phyloP scores from a whole-genome alignment of 2,113 vertebrate genomes.

The Syrmaticus mikado region DNA sequence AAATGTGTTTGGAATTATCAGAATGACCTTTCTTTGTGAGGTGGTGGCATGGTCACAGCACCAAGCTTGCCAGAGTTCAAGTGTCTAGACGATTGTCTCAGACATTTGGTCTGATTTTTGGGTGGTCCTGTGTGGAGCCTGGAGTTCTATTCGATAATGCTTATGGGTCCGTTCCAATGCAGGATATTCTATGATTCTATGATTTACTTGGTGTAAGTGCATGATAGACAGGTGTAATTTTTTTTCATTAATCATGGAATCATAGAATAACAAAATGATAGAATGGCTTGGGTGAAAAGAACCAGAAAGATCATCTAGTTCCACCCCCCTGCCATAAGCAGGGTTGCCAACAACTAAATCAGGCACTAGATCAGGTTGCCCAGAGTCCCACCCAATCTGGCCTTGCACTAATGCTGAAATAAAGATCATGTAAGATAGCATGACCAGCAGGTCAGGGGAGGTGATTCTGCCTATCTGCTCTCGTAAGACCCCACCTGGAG shows the following conservation, averaged over 20 bases:
- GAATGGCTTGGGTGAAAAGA: not conserved
- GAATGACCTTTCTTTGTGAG: not conserved
- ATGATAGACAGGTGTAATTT: not conserved
- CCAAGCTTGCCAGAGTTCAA: too few species aligned
- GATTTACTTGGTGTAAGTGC: not conserved
- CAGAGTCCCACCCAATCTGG: not conserved
- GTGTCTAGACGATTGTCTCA: too few species aligned
- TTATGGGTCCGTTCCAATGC: too few species aligned
- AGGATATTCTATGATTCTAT: too few species aligned
- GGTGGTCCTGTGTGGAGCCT: too few species aligned
- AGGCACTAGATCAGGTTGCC: not conserved
- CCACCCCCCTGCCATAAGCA: not conserved
- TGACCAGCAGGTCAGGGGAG: not conserved
- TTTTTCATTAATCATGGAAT: not conserved
- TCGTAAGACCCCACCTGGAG: too few species aligned
- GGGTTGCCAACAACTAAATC: not conserved
- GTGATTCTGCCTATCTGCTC: too few species aligned
- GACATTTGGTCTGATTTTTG: too few species aligned
- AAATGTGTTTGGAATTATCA: not conserved
- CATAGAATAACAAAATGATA: not conserved
- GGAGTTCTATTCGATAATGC: too few species aligned
- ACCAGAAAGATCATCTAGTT: not conserved
- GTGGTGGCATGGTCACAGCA: not conserved
- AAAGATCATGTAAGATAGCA: not conserved
- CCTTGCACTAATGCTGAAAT: not conserved